phyloP scores from a whole-genome alignment of 1,140 invertebrate species.

The Neotoxoptera formosana region DNA sequence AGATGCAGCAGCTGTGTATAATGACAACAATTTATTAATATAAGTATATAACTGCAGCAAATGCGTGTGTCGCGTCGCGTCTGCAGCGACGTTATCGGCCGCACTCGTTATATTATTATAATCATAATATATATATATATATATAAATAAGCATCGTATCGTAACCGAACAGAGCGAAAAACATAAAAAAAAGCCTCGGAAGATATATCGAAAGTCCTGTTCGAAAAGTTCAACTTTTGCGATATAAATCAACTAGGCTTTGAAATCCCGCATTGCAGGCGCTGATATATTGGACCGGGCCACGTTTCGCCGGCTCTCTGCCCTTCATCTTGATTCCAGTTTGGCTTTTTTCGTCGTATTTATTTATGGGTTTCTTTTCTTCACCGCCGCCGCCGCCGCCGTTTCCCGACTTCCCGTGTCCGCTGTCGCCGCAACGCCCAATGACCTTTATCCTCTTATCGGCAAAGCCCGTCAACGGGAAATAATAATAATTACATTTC shows the following conservation, averaged over 20 bases:
- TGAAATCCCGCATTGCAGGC: constrained; percentile 58
- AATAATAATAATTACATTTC: constrained; percentile 48
- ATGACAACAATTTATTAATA: background rate
- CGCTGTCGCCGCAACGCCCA: constrained; percentile 41
- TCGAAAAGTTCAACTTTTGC: constrained; percentile 57
- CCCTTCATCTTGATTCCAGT: constrained; percentile 58
- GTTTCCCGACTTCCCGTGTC: background rate
- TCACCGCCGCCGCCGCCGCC: background rate
- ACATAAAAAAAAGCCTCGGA: constrained; percentile 38
- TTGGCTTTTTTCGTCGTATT: constrained; percentile 57
- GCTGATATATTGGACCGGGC: constrained; percentile 58
- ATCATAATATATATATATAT: constrained; percentile 31
- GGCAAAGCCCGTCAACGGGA: constrained; percentile 34
- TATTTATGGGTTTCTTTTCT: constrained; percentile 50
- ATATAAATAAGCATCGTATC: constrained; percentile 33
- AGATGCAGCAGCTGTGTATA: too few relatives aligned
- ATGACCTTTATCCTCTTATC: constrained; percentile 55
- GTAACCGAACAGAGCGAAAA: constrained; percentile 50
- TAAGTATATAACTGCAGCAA: background rate
- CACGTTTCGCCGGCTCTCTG: constrained; percentile 56
- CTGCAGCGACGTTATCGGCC: background rate
- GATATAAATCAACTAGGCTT: constrained; percentile 58
- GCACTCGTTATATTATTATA: constrained; percentile 26
- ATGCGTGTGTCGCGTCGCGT: background rate
- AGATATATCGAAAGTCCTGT: constrained; percentile 58